Evolutionary conservation across 2,888 invertebrate species (phyloP).

Genomic region (Tolmerus cingulatus): DNA sequence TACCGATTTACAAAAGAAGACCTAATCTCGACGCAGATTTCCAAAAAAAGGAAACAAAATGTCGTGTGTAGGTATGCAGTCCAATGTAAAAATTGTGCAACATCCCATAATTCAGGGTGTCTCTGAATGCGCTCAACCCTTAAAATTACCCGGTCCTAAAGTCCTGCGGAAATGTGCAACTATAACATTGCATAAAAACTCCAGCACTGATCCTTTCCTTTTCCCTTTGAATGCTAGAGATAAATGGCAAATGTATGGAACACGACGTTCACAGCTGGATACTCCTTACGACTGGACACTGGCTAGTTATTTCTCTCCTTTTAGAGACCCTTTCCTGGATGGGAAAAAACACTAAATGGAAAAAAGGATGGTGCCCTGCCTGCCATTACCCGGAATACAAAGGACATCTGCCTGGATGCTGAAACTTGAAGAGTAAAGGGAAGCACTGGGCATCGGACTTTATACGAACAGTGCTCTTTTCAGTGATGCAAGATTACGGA

Average conservation of each 20-base stretch:
- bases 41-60: background rate
- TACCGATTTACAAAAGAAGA: background rate
- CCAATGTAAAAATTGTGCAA: slow-evolving; percentile 28
- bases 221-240: slow-evolving; percentile 11
- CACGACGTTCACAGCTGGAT: slow-evolving; percentile 35
- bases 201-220: slow-evolving; percentile 33
- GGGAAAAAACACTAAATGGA: background rate
- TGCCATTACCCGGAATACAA: slow-evolving; percentile 35
- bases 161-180: slow-evolving; percentile 35
- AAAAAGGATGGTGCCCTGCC: background rate
- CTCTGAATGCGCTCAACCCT: slow-evolving; percentile 34
- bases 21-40: background rate
- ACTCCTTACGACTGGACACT: slow-evolving; percentile 22
- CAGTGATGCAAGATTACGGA: slow-evolving; percentile 3
- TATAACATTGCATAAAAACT: slow-evolving; percentile 39
- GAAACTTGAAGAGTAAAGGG: slow-evolving; percentile 6
- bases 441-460: background rate
- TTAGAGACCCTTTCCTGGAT: background rate
- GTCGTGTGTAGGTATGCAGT: background rate
- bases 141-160: slow-evolving; percentile 14
- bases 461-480: background rate
- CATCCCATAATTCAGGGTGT: slow-evolving; percentile 35
- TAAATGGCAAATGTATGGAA: slow-evolving; percentile 31
- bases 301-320: slow-evolving; percentile 21
- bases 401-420: background rate